phyloP scores from a whole-genome alignment of 2,113 vertebrate genomes.

The Elgaria multicarinata region DNA sequence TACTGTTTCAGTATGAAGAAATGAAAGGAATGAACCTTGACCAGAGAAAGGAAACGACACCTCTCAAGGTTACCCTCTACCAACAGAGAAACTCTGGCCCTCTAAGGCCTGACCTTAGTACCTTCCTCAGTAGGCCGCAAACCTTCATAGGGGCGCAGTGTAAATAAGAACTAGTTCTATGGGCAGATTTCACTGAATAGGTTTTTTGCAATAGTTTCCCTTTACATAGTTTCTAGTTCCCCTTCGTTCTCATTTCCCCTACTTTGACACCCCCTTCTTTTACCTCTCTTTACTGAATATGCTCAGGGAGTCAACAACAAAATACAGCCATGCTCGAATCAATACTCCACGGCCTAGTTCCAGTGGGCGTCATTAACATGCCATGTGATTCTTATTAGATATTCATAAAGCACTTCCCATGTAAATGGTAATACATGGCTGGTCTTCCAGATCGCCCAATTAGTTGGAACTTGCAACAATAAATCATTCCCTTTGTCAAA shows the following conservation, averaged over 20 bases:
- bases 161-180: slow-evolving; percentile 51
- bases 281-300: neutral
- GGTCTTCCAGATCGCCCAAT: neutral
- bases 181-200: slow-evolving; percentile 13
- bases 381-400: neutral
- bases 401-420: neutral
- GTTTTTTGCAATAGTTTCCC: neutral
- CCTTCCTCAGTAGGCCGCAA: no score
- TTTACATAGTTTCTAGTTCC: slow-evolving; percentile 1
- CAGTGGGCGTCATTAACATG: slow-evolving; percentile 21
- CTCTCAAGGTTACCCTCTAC: no score
- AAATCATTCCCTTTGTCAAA: neutral
- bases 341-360: slow-evolving; percentile 20
- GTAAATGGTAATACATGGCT: neutral
- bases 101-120: no score
- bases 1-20: no score
- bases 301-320: neutral
- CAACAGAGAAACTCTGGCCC: no score
- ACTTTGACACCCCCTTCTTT: neutral
- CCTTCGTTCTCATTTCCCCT: neutral
- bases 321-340: neutral
- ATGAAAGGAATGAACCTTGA: no score
- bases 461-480: slow-evolving; percentile 7
- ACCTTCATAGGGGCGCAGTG: slow-evolving; percentile 19
- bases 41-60: no score